Evolutionary conservation across 2,113 vertebrate species (phyloP).

Genomic region (Perca schrenkii): DNA sequence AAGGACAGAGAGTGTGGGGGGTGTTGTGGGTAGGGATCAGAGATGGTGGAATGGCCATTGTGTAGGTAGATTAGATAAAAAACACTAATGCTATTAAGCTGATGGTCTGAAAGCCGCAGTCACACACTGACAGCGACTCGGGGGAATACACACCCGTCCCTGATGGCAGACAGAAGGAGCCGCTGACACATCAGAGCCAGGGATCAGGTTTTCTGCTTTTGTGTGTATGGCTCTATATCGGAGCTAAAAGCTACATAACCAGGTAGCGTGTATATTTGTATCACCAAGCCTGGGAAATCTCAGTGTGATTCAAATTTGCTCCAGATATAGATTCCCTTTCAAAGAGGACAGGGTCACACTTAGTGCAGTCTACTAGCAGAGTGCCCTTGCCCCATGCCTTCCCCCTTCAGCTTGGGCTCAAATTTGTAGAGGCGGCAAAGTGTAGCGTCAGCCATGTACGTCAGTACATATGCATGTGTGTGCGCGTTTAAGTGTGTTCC

Average conservation of each 20-base stretch:
- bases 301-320: constrained; percentile 37
- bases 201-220: constrained; percentile 77
- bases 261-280: constrained; percentile 68
- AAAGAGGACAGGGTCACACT: constrained; percentile 29
- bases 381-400: neutral
- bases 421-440: constrained; percentile 15
- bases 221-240: constrained; percentile 61
- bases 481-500: constrained; percentile 45
- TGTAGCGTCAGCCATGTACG: constrained; percentile 44
- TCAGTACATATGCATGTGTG: constrained; percentile 47
- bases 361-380: constrained; percentile 24
- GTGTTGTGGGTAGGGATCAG: constrained; percentile 45
- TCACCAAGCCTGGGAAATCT: constrained; percentile 58
- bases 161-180: constrained; percentile 69
- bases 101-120: constrained; percentile 76
- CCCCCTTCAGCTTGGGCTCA: constrained; percentile 8
- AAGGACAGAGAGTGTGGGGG: constrained; percentile 24
- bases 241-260: constrained; percentile 76
- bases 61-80: constrained; percentile 77
- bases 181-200: constrained; percentile 71
- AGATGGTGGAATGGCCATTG: constrained; percentile 63
- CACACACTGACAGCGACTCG: constrained; percentile 62
- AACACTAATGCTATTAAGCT: constrained; percentile 76
- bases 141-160: constrained; percentile 73
- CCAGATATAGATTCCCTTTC: constrained; percentile 44